Evolutionary conservation across 2,797 vertebrate species (phyloP), one percentile per base, ranked within the genome.

Genomic region (Sandelia bainsii): DNA sequence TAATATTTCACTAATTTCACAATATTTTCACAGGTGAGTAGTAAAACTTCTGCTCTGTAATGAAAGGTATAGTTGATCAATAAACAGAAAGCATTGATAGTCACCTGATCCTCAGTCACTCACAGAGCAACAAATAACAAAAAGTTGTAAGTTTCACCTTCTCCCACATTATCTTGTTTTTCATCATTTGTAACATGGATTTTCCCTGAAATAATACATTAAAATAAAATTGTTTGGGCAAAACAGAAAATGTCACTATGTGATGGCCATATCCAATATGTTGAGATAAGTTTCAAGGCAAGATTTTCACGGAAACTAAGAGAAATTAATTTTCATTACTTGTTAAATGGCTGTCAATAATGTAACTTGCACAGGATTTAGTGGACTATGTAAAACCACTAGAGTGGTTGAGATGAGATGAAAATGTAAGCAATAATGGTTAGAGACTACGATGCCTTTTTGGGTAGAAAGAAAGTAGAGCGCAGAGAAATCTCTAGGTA

Each of bases 1-100:
- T 69, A 50, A 67, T 67, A 58, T 52, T 64, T 17, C 5, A 17
- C 4, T 0, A n/a, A n/a, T n/a, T n/a, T n/a, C n/a, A n/a, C n/a
- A n/a, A n/a, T n/a, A n/a, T n/a, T n/a, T n/a, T n/a, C n/a, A n/a
- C n/a, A 32, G 56, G 25, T 5, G 19, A 23, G 19, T 1, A 22
- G 32, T 49, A 62, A 53, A 62, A 46, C 25, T 8, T 25, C 22
- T 13, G 8, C 6, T 48, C 22, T 49, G 48, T 14, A 42, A 17
- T 25, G 6, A 34, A 64, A 60, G 4, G 29, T 34, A 8, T 23
- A 2, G 29, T 67, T 22, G 14, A 37, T 67, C 44, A 29, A n/a
- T 52, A 6, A 40, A 45, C 20, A 53, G n/a, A 48, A 39, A 17
- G 23, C 42, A 27, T 8, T 4, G 14, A 66, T 19, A 13, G 3